Evolutionary conservation across 2,797 vertebrate species (phyloP).

Genomic region (Micrastur ruficollis): DNA sequence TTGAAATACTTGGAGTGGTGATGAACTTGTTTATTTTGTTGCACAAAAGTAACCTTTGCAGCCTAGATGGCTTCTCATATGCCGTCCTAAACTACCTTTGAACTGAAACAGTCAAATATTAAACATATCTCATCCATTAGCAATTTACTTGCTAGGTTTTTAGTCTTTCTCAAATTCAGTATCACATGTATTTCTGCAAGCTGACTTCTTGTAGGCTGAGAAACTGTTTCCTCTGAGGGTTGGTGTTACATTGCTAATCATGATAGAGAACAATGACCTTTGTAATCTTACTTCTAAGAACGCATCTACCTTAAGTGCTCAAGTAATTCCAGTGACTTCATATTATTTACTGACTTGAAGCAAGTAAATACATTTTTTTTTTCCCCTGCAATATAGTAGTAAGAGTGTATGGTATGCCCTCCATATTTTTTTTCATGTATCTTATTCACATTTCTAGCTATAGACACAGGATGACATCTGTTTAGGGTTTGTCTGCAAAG

Average conservation of each 20-base stretch:
- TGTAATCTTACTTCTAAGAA: conserved; percentile 9
- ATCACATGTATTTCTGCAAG: neutral
- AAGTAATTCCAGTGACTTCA: neutral
- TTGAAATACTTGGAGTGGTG: neutral
- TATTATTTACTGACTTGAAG: neutral
- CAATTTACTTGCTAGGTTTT: neutral
- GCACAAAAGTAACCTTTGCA: neutral
- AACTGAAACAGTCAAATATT: neutral
- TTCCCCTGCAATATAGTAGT: neutral
- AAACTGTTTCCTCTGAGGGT: neutral
- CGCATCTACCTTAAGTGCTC: neutral
- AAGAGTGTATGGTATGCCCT: neutral
- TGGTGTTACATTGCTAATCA: conserved; percentile 11
- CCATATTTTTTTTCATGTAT: neutral
- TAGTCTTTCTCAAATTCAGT: neutral
- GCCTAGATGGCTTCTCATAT: neutral
- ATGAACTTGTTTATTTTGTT: neutral
- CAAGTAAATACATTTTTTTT: neutral
- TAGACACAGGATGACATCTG: neutral
- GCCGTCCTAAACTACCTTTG: neutral
- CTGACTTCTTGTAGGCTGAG: neutral
- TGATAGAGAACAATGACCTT: conserved; percentile 22
- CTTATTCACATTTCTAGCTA: neutral
- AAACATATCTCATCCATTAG: neutral
- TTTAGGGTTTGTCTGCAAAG: neutral